A percentile compares a stretch with the other conserved stretches of the same genome.
These are phyloP conservation scores for Neopipo cinnamomea DNA, from an alignment of 2,113 vertebrate genomes.

Conservation along the genomic window DNA sequence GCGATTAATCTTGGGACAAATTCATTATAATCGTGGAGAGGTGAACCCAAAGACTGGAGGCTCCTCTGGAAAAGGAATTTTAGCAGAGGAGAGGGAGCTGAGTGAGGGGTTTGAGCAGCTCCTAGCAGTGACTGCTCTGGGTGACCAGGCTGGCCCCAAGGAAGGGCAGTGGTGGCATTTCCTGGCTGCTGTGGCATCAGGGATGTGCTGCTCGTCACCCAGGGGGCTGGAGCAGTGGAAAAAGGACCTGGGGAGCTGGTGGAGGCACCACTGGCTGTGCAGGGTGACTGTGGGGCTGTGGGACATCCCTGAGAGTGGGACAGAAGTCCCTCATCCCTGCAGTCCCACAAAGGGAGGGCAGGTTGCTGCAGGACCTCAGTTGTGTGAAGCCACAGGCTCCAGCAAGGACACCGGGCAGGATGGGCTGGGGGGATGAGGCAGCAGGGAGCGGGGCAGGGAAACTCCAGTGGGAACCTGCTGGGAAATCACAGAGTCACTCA, in stretches of 20 bases:
- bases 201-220: not conserved
- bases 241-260: not conserved
- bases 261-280: not conserved
- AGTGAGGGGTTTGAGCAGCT: not conserved
- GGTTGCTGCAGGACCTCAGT: not conserved
- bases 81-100: not conserved
- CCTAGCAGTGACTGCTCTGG: not conserved
- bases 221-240: accelerated
- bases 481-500: not conserved
- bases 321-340: not conserved
- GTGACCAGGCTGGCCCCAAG: accelerated
- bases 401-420: accelerated
- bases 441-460: not conserved
- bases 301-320: not conserved
- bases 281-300: not conserved
- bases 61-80: constrained; percentile 4
- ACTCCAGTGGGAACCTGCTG: not conserved
- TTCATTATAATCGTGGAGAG: not conserved
- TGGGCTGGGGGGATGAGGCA: not conserved
- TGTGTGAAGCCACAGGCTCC: not conserved
- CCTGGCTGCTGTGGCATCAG: accelerated
- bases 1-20: not conserved
- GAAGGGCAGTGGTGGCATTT: not conserved
- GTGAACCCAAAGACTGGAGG: not conserved
- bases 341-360: accelerated